Conservation (phyloP, 2,113 vertebrate genomes). For the Varanus salvator region DNA sequence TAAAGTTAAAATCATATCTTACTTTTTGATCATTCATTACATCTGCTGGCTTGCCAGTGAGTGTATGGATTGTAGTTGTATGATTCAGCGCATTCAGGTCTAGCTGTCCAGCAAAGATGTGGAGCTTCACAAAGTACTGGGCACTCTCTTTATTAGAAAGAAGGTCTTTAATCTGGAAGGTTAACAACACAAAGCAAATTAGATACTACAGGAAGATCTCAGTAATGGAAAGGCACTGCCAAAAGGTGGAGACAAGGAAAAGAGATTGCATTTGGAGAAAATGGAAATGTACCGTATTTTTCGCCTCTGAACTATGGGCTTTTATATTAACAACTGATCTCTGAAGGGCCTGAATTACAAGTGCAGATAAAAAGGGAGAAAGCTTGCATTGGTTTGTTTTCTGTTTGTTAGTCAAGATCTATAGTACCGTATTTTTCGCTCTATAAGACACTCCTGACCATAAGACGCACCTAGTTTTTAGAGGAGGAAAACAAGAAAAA, state of each 20-base stretch:
- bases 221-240: background rate
- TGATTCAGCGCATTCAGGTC: constrained; percentile 76
- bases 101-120: constrained; percentile 87
- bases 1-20: constrained; percentile 26
- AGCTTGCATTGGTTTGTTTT: too few relatives aligned
- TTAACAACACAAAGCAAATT: constrained; percentile 19
- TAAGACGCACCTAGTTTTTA: too few relatives aligned
- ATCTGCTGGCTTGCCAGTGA: constrained; percentile 87
- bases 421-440: too few relatives aligned
- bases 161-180: constrained; percentile 80
- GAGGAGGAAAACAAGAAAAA: too few relatives aligned
- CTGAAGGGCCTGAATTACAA: too few relatives aligned
- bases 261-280: background rate
- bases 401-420: too few relatives aligned
- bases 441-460: too few relatives aligned
- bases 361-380: too few relatives aligned
- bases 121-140: constrained; percentile 87
- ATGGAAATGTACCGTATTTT: too few relatives aligned
- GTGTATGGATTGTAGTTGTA: constrained; percentile 81
- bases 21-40: constrained; percentile 78
- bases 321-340: too few relatives aligned
- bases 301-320: too few relatives aligned
- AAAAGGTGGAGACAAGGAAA: background rate
- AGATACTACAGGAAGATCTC: background rate
- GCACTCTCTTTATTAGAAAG: constrained; percentile 73